Percentiles rank a stretch among this genome's conserved stretches.
Evolutionary conservation across 1,140 invertebrate species (phyloP).

Genomic region (Ceratina calcarata): DNA sequence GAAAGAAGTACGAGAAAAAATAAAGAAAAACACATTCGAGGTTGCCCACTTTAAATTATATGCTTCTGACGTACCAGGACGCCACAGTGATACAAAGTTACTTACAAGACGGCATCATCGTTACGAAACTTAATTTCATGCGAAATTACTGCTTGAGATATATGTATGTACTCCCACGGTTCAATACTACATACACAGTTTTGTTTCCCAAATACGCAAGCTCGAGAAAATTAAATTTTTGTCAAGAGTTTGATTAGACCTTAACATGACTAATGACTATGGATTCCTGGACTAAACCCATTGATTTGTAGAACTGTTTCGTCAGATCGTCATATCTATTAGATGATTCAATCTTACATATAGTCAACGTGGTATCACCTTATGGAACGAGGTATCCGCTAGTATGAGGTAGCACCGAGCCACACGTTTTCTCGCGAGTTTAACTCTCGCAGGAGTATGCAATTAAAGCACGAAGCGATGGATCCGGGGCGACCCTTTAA

Average conservation of each 20-base stretch:
- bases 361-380: not conserved
- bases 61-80: not conserved
- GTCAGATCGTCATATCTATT: constrained; percentile 2
- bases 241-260: not conserved
- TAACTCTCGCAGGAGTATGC: not conserved
- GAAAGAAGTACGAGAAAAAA: too few relatives aligned
- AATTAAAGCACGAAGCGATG: not conserved
- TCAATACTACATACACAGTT: not conserved
- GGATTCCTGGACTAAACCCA: constrained; percentile 20
- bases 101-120: not conserved
- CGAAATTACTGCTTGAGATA: not conserved
- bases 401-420: not conserved
- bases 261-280: constrained; percentile 21
- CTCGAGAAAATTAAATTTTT: not conserved
- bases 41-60: not conserved
- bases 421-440: not conserved
- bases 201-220: not conserved
- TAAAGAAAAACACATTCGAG: not conserved
- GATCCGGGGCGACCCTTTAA: not conserved
- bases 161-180: not conserved
- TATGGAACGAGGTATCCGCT: not conserved
- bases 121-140: constrained; percentile 3
- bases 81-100: not conserved
- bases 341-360: constrained; percentile 13
- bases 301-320: not conserved